Base-by-base conservation (phyloP, 2,113 vertebrate genomes). In the Nerophis ophidion region DNA sequence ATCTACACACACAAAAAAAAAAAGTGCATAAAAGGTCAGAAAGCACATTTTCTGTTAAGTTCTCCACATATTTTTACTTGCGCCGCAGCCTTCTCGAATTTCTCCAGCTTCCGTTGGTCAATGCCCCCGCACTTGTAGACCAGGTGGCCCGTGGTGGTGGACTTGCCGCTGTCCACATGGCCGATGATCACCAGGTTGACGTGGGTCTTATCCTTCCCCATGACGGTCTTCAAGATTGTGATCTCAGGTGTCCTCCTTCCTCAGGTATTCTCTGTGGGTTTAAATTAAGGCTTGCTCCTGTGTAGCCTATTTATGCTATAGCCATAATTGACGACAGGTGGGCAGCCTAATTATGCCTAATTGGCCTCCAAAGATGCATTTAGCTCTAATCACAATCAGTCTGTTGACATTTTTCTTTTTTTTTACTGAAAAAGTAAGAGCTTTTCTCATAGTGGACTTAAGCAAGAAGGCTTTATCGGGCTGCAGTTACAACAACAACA, bases 151-250 rank as follows among this genome's bases (percentile, higher is more conserved):
- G 90, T 91, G 33, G 90, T 91, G 53, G 89, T 92, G 0, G 91
- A 92, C 60, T 92, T 92, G 0, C 91, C 91, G 5, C 90, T 89
- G 72, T 93, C 90, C 1, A 93, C 91, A 1, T 92, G 92, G 16
- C 91, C 90, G 6, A 92, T 92, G 3, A 92, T 71, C 13, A 91
- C 88, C n/a, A 92, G 53, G 6, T 91, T 92, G 8, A 92, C 61
- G 5, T 92, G 91, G 16, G 68, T 73, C 60, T 84, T 91, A 61
- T 90, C 89, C 19, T 60, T 86, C 0, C 0, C 79, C 90, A 92
- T 91, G 1, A n/a, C 40, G 33, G 26, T 14, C 6, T 14, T 7
- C 12, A 26, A 26, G 26, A 1, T 26, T 26, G 26, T 26, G 19
- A 4, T 53, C 11, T 33, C 10, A 11, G 10, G 40, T 12, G 10